Conservation (phyloP, 1,140 invertebrate species). For the Scaptomyza hsui region DNA sequence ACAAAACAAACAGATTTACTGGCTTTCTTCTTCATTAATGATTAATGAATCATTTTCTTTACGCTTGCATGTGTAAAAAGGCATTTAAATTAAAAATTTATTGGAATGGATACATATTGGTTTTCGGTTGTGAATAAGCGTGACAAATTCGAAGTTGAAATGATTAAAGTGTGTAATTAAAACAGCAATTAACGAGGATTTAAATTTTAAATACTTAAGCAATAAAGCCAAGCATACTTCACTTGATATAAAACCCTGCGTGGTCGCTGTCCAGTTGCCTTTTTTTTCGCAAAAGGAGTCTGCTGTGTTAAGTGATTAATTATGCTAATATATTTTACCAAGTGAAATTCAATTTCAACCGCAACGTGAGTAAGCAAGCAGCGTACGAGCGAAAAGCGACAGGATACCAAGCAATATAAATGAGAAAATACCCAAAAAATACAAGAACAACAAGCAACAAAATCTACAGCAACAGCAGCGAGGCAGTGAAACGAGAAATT, state of each 20-base stretch:
- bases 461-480: constrained; percentile 3
- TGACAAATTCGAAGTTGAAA: background rate
- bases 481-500: constrained; percentile 51
- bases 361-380: constrained; percentile 55
- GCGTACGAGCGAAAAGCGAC: constrained; percentile 34
- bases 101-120: background rate
- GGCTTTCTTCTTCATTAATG: background rate
- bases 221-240: constrained; percentile 6
- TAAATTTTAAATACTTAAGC: background rate
- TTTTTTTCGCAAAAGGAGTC: background rate
- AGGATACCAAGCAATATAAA: constrained; percentile 52
- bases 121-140: background rate
- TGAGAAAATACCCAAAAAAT: constrained; percentile 52
- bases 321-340: constrained; percentile 69
- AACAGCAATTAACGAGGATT: background rate
- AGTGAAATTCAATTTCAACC: constrained; percentile 76
- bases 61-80: background rate
- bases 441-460: constrained; percentile 25
- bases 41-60: background rate
- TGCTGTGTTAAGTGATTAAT: constrained; percentile 71
- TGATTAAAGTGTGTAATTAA: background rate
- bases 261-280: constrained; percentile 16
- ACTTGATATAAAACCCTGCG: constrained; percentile 1
- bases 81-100: background rate
- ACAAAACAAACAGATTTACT: background rate